A percentile compares a stretch with the other conserved stretches of the same genome.
These are phyloP conservation scores for Tetranychus piercei DNA, from an alignment of 2,888 invertebrate genomes.

Conservation along the genomic window DNA sequence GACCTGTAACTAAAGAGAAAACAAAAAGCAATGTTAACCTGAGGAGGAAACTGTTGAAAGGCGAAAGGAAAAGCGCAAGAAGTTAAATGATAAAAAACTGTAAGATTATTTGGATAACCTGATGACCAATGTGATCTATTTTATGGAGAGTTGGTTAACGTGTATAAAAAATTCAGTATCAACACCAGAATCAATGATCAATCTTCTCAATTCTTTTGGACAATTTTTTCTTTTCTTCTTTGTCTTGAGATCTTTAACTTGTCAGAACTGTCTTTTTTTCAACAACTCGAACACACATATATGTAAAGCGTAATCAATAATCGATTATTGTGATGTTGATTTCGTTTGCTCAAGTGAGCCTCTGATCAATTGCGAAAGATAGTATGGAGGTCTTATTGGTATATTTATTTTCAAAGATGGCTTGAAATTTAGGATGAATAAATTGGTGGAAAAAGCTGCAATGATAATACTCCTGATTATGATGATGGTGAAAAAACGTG, in stretches of 20 bases:
- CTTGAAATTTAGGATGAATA: neutral
- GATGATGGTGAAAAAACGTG: neutral
- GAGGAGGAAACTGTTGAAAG: too few species aligned
- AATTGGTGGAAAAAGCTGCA: neutral
- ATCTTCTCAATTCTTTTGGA: neutral
- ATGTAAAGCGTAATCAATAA: neutral
- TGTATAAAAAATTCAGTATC: neutral
- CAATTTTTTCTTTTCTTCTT: neutral
- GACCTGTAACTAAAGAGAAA: too few species aligned
- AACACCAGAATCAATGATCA: neutral
- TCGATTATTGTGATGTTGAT: neutral
- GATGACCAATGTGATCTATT: neutral
- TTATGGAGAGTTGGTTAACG: neutral
- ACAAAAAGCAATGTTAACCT: too few species aligned
- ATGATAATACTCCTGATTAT: neutral
- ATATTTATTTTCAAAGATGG: neutral
- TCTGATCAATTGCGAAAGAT: neutral
- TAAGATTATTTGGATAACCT: neutral
- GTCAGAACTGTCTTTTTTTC: neutral
- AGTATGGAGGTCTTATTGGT: neutral
- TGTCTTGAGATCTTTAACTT: neutral
- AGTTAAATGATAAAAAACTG: neutral
- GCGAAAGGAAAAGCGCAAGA: neutral
- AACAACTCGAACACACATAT: neutral
- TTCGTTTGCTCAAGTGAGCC: neutral